Base-by-base conservation (phyloP, 2,113 vertebrate species). In the Myotis brandtii region DNA sequence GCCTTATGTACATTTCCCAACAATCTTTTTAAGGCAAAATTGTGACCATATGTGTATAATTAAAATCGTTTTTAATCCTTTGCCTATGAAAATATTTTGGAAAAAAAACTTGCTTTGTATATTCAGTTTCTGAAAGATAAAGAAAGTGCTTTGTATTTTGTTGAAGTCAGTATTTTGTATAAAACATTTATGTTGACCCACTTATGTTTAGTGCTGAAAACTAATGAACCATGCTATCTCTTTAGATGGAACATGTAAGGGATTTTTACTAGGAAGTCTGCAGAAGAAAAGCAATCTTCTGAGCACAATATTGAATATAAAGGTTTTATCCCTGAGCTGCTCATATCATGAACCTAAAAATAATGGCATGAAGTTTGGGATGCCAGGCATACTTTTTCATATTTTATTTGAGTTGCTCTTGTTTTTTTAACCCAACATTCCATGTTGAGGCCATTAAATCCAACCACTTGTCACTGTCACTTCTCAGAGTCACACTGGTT, bases 1-100 rank as follows among this genome's bases (percentile, higher is more conserved):
- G 99, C 99, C 99, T 99, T 99, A 99, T 99, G 99, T 99, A 99
- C 99, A 99, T 99, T 99, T 99, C 99, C 99, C 99, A 99, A 99
- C 99, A 98, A 99, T 98, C 98, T 99, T 99, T 99, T 99, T 99
- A 99, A 99, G 99, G 99, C 99, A 99, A 99, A 99, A 99, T 99
- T 99, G 99, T 99, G 99, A 99, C 99, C 98, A 99, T 98, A 98
- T 99, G 99, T 99, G 99, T 99, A 99, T 99, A 99, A 99, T 99
- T 99, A 99, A 99, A 99, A 99, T 99, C 99, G 99, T 99, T 99
- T 99, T 99, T 99, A 99, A 99, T 99, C 99, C 99, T 99, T 99
- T 99, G 98, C 99, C 98, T 99, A 98, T 98, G 98, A 98, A 99
- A 98, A 98, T 99, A 98, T 99, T 99, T 98, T 99, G 98, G 98